Evolutionary conservation across 2,113 vertebrate genomes (phyloP), one percentile per base, ranked within the genome.

Genomic region (Plectropomus leopardus): DNA sequence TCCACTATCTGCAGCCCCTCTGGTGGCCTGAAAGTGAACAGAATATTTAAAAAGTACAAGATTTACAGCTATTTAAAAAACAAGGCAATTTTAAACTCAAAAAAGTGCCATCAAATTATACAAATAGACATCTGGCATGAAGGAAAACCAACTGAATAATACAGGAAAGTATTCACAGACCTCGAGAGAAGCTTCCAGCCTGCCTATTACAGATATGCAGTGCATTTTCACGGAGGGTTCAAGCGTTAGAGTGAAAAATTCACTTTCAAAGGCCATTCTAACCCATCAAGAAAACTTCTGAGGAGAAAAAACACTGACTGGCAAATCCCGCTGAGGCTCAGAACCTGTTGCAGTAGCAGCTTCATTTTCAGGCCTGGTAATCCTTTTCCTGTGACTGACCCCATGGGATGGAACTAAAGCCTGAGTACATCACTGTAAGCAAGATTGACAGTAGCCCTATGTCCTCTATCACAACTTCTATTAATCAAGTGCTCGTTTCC

Each of bases 321-420:
- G 63, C 69, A 83, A 85, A 86, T 89, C 77, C 68, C 53, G 40
- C 82, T 47, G 86, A 74, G 73, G 40, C 86, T 86, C 55, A 74
- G 78, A 78, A 90, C 77, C 69, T 91, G 86, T 83, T 72, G 86
- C 77, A 51, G 70, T 30, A 72, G 78, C 73, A 60, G 80, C 76
- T 78, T 84, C 71, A 84, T 85, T 85, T 85, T 76, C 58, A 76
- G 72, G 59, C 61, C 54, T 57, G 45, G n/a, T 84, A 91, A 88
- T 90, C 76, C 63, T 84, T 80, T 87, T 73, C 63, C 76, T 82
- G 30, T 70, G 65, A 83, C 76, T 85, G 80, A 82, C 78, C 69
- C 48, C 45, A 50, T 3, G 21, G 71, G 80, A 82, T 73, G 55
- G 58, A 82, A 70, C 54, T 69, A 74, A 78, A 72, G 50, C 75